Base-by-base conservation (phyloP, 2,797 vertebrate species). In the Enoplosus armatus region DNA sequence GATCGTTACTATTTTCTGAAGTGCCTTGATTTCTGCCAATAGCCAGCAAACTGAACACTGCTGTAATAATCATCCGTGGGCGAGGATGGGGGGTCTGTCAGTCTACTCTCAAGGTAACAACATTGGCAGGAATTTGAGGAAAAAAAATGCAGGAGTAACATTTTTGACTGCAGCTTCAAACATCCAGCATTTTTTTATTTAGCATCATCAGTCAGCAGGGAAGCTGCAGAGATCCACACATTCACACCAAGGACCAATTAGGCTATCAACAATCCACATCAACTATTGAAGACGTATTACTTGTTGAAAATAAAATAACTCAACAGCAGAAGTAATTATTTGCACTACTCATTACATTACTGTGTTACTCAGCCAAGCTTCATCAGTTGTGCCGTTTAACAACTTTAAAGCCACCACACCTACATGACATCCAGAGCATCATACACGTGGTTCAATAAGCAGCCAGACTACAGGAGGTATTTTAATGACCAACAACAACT, bases 51-150 rank as follows among this genome's bases (percentile, higher is more conserved):
- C 31, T 55, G 14, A 75, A 69, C 37, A 45, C 24, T 18, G 39
- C 27, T 47, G 64, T 67, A 77, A 79, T 86, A 71, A 85, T 85
- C 70, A 62, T 60, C 39, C 16, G 48, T 41, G 62, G 72, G 65
- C 15, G 15, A 84, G 24, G 54, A 29, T 69, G 10, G 27, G 10
- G 27, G 12, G 39, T 43, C 82, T 26, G 58, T 68, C 67, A 62
- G 50, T 80, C 67, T 58, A 24, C 37, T 67, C 50, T 84, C 64
- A 85, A 87, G 80, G 84, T 80, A 82, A 82, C 29, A 62, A 50
- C 43, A 72, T 59, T 73, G 20, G 45, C 72, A 72, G 29, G 11
- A 80, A 45, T 72, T 66, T 58, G 11, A 37, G 26, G 29, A 56
- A 22, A n/a, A n/a, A 56, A 76, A 66, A 63, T 37, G 29, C 31